Base-by-base conservation (phyloP, 2,888 invertebrate species). In the Macrophya alboannulata region DNA sequence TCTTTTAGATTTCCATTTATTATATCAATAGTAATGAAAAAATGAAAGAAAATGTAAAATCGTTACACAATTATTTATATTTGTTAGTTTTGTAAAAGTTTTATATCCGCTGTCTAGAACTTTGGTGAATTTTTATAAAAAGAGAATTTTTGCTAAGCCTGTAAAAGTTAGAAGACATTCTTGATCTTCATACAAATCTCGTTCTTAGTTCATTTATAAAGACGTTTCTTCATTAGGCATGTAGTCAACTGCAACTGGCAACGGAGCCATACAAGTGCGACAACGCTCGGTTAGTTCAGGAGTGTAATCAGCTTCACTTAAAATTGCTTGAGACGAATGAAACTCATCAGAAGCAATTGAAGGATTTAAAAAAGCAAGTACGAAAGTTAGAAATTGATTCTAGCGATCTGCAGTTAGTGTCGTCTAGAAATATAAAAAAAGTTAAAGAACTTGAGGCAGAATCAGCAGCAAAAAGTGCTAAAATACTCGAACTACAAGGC, bases 191-290 rank as follows among this genome's bases (percentile, higher is more conserved):
- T 59, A 55, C 8, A 48, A 48, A 48, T 21, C 9, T 21, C 59
- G 6, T 21, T 21, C n/a, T 59, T 31, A 25, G 10, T 31, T 31
- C 9, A 25, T 65, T 65, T 21, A 12, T 12, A 10, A 15, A 31
- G 10, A 85, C 21, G 15, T 87, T 89, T 87, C 86, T 84, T 65
- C 87, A 87, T 92, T 95, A 96, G 95, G 97, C 97, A 92, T 95
- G 96, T 88, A 95, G 96, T 90, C 95, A 96, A 87, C 94, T 97
- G 90, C 95, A 96, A 93, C 93, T 96, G 85, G 96, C 96, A 89
- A 95, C 96, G 62, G 97, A 97, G 92, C 97, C 97, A 0, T 97
- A 97, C 90, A 97, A 97, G 94, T 96, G 96, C 92, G 97, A 97
- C 91, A 97, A 97, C 94, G 96, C 96, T 45, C 96, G 95, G 92